A percentile compares a stretch with the other conserved stretches of the same genome.
Conservation (phyloP, 1,140 invertebrate species). For the Micrasema longulum region DNA sequence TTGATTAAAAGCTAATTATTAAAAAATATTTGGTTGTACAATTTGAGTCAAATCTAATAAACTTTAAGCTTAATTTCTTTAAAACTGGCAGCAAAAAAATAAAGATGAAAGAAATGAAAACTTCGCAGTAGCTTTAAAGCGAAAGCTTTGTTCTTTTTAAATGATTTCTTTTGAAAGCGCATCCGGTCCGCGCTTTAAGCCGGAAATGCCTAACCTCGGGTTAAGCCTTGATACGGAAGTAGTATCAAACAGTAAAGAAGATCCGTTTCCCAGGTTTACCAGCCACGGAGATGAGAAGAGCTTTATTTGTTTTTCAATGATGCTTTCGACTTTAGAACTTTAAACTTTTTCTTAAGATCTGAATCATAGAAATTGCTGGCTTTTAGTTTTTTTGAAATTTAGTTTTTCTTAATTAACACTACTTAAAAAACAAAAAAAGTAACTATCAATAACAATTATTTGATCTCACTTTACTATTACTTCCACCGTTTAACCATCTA, state of each 20-base stretch:
- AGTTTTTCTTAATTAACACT: no score
- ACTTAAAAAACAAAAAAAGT: no score
- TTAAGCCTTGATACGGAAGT: slow-evolving; percentile 30
- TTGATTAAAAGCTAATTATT: no score
- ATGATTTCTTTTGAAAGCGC: slow-evolving; percentile 35
- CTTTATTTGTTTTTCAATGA: slow-evolving; percentile 10
- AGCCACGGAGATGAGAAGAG: slow-evolving; percentile 14
- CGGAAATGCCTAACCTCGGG: slow-evolving; percentile 34
- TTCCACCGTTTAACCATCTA: no score
- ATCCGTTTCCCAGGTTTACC: slow-evolving; percentile 21
- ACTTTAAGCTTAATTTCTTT: not conserved
- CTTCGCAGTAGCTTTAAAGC: not conserved
- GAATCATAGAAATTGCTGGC: no score
- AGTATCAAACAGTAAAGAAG: slow-evolving; percentile 32
- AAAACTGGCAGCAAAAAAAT: slow-evolving; percentile 4
- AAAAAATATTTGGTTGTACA: no score
- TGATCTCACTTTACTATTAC: no score
- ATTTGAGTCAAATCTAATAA: no score
- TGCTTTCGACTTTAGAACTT: not conserved
- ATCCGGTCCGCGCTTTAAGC: slow-evolving; percentile 33
- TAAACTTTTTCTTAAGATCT: not conserved
- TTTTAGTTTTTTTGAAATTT: no score
- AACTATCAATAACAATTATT: no score
- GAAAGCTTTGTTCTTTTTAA: slow-evolving; percentile 24
- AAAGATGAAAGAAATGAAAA: slow-evolving; percentile 17